A percentile compares a stretch with the other conserved stretches of the same genome.
Conservation (phyloP, 92 coral and sea anemone genomes). For the Epizoanthus stellaris region DNA sequence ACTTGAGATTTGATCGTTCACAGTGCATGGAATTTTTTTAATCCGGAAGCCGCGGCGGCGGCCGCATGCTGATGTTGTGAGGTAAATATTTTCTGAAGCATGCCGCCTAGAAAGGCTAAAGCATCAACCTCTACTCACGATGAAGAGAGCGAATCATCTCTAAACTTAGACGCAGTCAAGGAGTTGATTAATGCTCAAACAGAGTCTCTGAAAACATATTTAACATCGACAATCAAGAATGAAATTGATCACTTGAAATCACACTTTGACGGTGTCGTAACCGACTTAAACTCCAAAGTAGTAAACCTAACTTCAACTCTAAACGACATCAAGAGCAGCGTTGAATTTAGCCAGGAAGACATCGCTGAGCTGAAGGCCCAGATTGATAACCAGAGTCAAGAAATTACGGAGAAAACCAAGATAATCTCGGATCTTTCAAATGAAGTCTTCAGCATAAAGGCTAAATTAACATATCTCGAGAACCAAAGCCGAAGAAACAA, state of each 20-base stretch:
- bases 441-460: slow-evolving; percentile 23
- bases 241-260: slow-evolving; percentile 4
- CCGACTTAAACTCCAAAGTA: too few species aligned
- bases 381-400: slow-evolving; percentile 17
- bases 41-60: too few species aligned
- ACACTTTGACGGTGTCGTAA: background rate
- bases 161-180: background rate
- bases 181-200: background rate
- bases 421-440: slow-evolving; percentile 20
- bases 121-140: too few species aligned
- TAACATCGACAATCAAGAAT: background rate
- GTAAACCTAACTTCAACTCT: slow-evolving; percentile 8
- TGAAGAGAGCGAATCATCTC: too few species aligned
- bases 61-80: too few species aligned
- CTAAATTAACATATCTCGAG: slow-evolving; percentile 15
- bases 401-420: slow-evolving; percentile 14
- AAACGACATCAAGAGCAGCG: slow-evolving; percentile 4
- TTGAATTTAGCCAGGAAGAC: slow-evolving; percentile 38
- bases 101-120: too few species aligned
- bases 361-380: slow-evolving; percentile 24
- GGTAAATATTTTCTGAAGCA: too few species aligned
- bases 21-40: too few species aligned
- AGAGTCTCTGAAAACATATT: background rate
- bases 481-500: background rate
- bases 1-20: too few species aligned